These are phyloP conservation scores for Sardinella longiceps DNA, from an alignment of 2,797 vertebrate species.

Conservation along the genomic window DNA sequence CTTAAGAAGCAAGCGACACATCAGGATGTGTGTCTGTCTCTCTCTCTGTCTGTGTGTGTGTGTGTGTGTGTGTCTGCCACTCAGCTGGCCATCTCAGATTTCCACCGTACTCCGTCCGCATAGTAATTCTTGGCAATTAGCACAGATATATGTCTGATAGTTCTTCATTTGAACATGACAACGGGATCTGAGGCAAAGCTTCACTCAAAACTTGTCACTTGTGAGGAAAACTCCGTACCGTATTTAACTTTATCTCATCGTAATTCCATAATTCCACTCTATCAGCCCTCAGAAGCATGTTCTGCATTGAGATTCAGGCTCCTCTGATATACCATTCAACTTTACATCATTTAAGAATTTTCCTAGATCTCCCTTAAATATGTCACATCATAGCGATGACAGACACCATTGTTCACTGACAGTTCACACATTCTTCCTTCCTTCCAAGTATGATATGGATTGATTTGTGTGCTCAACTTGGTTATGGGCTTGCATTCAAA, in stretches of 20 bases:
- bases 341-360: background rate
- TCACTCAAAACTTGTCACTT: slow-evolving; percentile 47
- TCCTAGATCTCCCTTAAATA: background rate
- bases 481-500: background rate
- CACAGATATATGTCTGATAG: slow-evolving; percentile 44
- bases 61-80: slow-evolving; percentile 34
- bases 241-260: background rate
- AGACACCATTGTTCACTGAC: background rate
- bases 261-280: background rate
- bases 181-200: slow-evolving; percentile 44
- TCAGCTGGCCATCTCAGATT: slow-evolving; percentile 34
- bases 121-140: slow-evolving; percentile 55
- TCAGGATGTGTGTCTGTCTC: slow-evolving; percentile 27
- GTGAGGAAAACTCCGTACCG: background rate
- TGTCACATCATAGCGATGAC: background rate
- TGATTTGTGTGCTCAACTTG: background rate
- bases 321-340: background rate
- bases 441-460: background rate
- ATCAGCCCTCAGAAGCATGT: background rate
- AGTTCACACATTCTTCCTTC: background rate
- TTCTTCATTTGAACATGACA: slow-evolving; percentile 43
- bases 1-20: slow-evolving; percentile 26
- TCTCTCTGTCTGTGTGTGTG: no score
- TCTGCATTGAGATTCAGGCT: background rate
- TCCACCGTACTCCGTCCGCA: slow-evolving; percentile 40